Conservation (phyloP, 1,140 invertebrate species). For the Brachionus koreanus region DNA sequence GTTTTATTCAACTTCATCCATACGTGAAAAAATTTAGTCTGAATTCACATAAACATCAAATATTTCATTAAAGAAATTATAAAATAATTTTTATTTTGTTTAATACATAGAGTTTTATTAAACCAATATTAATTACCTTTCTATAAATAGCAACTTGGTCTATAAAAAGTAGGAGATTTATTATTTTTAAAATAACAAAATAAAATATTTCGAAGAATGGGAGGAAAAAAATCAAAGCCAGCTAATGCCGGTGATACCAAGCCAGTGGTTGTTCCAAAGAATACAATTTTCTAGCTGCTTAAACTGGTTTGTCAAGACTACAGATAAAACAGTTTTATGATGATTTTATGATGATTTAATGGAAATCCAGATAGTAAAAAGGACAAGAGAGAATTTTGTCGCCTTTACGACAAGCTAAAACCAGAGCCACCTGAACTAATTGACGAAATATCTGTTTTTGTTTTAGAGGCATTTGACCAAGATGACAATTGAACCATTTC, state of each 20-base stretch:
- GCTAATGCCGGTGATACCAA: neutral
- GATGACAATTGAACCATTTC: neutral
- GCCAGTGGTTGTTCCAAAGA: conserved; percentile 10
- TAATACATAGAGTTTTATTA: too few species aligned
- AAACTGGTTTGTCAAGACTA: neutral
- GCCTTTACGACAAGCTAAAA: neutral
- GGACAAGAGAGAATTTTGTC: conserved; percentile 9
- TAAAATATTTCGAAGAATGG: too few species aligned
- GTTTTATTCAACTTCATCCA: too few species aligned
- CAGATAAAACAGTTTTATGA: neutral
- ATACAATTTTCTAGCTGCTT: neutral
- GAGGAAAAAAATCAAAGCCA: conserved; percentile 37
- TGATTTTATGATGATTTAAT: neutral
- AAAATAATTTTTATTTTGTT: too few species aligned
- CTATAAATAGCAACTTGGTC: too few species aligned
- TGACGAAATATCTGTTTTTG: conserved; percentile 28
- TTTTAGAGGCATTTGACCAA: conserved; percentile 40
- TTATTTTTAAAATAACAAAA: too few species aligned
- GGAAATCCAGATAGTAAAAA: neutral
- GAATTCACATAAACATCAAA: too few species aligned
- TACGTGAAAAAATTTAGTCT: too few species aligned
- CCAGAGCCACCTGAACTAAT: conserved; percentile 14
- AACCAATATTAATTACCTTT: too few species aligned
- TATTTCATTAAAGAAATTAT: too few species aligned
- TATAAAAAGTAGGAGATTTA: too few species aligned